Percentiles rank a stretch among this genome's conserved stretches.
Evolutionary conservation across 2,888 invertebrate genomes (phyloP).

Genomic region (Junonia oenone): DNA sequence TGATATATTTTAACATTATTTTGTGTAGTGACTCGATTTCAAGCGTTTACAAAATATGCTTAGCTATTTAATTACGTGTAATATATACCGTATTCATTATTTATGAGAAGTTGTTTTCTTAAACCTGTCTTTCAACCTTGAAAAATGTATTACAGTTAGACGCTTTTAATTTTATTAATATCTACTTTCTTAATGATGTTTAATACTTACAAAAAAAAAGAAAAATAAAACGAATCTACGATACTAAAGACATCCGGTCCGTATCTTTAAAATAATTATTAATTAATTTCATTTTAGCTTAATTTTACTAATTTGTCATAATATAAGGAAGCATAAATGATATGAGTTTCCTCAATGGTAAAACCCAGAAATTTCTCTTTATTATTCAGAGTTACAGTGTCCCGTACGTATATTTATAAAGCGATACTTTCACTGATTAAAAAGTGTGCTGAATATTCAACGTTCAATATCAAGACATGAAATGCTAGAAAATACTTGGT

Average conservation of each 20-base stretch:
- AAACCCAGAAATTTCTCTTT: not conserved
- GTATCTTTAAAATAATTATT: too few species aligned
- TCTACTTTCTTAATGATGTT: too few species aligned
- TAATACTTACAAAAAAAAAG: too few species aligned
- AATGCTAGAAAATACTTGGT: not conserved
- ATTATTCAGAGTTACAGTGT: conserved; percentile 21
- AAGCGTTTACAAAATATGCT: too few species aligned
- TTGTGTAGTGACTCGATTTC: too few species aligned
- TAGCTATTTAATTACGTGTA: too few species aligned
- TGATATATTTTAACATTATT: too few species aligned
- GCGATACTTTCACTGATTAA: conserved; percentile 65
- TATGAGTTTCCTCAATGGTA: not conserved
- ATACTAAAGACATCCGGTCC: too few species aligned
- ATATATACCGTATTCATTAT: not conserved
- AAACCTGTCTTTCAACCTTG: not conserved
- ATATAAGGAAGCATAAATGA: not conserved
- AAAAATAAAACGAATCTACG: too few species aligned
- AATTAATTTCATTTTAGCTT: too few species aligned
- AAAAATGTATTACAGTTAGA: not conserved
- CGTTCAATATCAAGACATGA: not conserved
- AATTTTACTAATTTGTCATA: not conserved
- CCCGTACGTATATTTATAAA: conserved; percentile 44
- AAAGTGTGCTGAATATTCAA: conserved; percentile 43
- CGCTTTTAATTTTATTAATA: not conserved
- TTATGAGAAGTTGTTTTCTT: not conserved